A percentile compares a stretch with the other conserved stretches of the same genome.
Evolutionary conservation across 2,113 vertebrate genomes (phyloP).

Genomic region (Naja naja): DNA sequence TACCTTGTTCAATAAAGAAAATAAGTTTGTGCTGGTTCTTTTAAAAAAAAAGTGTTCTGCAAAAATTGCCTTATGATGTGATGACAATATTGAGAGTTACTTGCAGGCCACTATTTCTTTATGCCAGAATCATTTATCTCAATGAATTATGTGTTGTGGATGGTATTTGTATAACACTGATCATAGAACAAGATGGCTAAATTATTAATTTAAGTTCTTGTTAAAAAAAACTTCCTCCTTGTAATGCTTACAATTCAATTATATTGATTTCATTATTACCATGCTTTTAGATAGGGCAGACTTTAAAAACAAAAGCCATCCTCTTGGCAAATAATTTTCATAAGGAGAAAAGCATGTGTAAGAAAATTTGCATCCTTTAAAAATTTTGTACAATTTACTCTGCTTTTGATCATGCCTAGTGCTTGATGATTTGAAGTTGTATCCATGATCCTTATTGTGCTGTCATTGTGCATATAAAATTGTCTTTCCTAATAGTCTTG

Average conservation of each 20-base stretch:
- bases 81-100: not conserved
- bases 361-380: not conserved
- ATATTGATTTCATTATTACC: not conserved
- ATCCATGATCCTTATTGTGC: not conserved
- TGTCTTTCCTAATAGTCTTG: not conserved
- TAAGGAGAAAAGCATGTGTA: not conserved
- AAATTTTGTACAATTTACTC: not conserved
- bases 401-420: not conserved
- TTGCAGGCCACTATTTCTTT: not conserved
- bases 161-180: not conserved
- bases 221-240: not conserved
- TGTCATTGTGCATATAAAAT: not conserved
- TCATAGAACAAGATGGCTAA: not conserved
- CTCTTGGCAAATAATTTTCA: not conserved
- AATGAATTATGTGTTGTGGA: not conserved
- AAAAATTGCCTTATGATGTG: not conserved
- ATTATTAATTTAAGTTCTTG: not conserved
- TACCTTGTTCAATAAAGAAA: slow-evolving; percentile 6
- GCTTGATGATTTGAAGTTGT: not conserved
- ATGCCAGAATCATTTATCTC: not conserved
- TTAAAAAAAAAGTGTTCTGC: not conserved
- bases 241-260: not conserved
- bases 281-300: not conserved
- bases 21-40: fast-evolving
- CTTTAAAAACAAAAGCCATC: not conserved